These are phyloP conservation scores for Saturnia pavonia DNA, from an alignment of 2,888 invertebrate genomes.

Conservation along the genomic window DNA sequence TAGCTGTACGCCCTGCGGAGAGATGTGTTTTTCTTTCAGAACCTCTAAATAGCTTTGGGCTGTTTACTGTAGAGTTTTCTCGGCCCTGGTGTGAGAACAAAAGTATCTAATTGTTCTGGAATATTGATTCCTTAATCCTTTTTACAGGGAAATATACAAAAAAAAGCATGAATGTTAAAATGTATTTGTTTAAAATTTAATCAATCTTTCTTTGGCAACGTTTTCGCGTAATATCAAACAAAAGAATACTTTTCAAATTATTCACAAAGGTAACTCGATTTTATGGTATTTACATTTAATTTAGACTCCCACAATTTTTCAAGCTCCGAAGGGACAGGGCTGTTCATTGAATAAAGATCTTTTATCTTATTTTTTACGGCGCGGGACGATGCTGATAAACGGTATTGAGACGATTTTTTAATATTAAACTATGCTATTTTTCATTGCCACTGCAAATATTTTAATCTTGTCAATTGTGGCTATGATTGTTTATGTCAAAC, in stretches of 20 bases:
- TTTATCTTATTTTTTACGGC: constrained; percentile 17
- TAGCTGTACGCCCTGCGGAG: constrained; percentile 41
- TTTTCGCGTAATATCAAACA: constrained; percentile 9
- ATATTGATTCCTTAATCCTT: not conserved
- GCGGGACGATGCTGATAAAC: constrained; percentile 24
- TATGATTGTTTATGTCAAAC: not conserved
- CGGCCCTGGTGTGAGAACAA: not conserved
- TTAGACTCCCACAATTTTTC: constrained; percentile 31
- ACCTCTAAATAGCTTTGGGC: constrained; percentile 24
- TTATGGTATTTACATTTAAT: constrained; percentile 53
- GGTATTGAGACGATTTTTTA: constrained; percentile 14
- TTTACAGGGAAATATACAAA: not conserved
- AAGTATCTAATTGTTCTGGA: not conserved
- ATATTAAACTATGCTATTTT: not conserved
- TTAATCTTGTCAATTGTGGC: not conserved
- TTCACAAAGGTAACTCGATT: constrained; percentile 29
- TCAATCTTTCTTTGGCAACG: constrained; percentile 2
- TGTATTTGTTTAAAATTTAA: not conserved
- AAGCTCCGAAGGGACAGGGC: constrained; percentile 13
- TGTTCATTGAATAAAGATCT: constrained; percentile 21
- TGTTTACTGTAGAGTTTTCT: constrained; percentile 14
- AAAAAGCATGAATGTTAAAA: not conserved
- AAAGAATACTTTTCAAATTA: constrained; percentile 7
- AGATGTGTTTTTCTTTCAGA: constrained; percentile 32
- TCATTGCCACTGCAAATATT: not conserved